phyloP scores from a whole-genome alignment of 1,140 invertebrate genomes.

The Sycobia sp. region DNA sequence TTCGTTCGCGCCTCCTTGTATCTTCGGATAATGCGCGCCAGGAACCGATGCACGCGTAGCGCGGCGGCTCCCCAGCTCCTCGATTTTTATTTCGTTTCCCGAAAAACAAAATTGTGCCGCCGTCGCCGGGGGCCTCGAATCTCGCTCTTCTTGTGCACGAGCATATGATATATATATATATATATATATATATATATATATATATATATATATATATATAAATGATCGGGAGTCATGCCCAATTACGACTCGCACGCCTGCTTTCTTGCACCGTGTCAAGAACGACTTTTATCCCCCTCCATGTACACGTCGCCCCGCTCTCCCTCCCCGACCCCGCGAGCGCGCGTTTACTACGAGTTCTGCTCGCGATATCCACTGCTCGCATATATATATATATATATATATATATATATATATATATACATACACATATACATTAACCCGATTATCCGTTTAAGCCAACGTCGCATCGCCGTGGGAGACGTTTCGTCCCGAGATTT shows the following conservation, averaged over 20 bases:
- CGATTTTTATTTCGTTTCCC: conserved; percentile 16
- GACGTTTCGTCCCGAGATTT: too few species aligned
- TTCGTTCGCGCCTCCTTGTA: too few species aligned
- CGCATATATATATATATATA: neutral
- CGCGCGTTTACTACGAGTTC: neutral
- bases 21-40: too few species aligned
- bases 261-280: conserved; percentile 20
- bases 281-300: conserved; percentile 30
- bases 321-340: neutral
- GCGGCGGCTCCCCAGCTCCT: too few species aligned
- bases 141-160: too few species aligned
- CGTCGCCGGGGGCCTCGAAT: too few species aligned
- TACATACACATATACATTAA: conserved; percentile 26
- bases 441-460: conserved; percentile 42
- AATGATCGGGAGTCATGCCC: conserved; percentile 17
- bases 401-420: neutral
- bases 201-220: too few species aligned
- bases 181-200: too few species aligned
- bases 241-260: conserved; percentile 18
- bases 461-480: too few species aligned
- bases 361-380: neutral
- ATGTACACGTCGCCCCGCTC: neutral
- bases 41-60: too few species aligned
- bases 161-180: too few species aligned
- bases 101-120: conserved; percentile 21